Evolutionary conservation across 2,113 vertebrate genomes (phyloP), one percentile per base, ranked within the genome.

Genomic region (Tor tambroides): DNA sequence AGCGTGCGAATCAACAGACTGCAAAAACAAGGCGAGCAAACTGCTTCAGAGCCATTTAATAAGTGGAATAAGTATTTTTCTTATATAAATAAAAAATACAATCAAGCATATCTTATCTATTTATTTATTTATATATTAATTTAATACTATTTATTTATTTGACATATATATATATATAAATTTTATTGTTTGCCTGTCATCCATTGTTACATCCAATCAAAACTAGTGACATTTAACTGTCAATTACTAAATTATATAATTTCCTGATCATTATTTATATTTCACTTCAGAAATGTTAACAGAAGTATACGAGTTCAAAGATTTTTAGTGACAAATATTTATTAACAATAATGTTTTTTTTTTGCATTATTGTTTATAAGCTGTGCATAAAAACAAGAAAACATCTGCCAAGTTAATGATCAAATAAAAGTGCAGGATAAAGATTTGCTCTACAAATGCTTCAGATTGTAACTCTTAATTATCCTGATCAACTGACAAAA

Each of bases 391-490:
- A n/a, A 74, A 38, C 30, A 71, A 71, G 65, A 69, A 69, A 30
- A 32, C 28, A 65, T 14, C 14, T 23, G 63, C 26, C 3, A 38
- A 21, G 23, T 38, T 38, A 23, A 72, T 38, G 69, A 72, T 38
- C 32, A 72, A 38, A 72, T 72, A 72, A 72, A 72, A 38, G 19
- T 9, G 7, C 19, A 10, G 69, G 4, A 35, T 74, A 23, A 74
- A 74, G 38, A 43, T 21, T 71, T 71, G 90, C 91, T 92, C 91
- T 89, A 91, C 89, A 91, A 87, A 83, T 78, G 67, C 72, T 83
- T 89, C 89, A 92, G 92, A 93, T 91, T 92, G 78, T 81, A 80
- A 75, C 59, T 63, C 54, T 63, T 80, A 88, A 69, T 77, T 69
- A 43, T 8, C 43, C 30, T 1, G 2, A 54, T 61, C 35, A 84